phyloP scores from a whole-genome alignment of 2,888 invertebrate species.

The Lamellibrachia satsuma region DNA sequence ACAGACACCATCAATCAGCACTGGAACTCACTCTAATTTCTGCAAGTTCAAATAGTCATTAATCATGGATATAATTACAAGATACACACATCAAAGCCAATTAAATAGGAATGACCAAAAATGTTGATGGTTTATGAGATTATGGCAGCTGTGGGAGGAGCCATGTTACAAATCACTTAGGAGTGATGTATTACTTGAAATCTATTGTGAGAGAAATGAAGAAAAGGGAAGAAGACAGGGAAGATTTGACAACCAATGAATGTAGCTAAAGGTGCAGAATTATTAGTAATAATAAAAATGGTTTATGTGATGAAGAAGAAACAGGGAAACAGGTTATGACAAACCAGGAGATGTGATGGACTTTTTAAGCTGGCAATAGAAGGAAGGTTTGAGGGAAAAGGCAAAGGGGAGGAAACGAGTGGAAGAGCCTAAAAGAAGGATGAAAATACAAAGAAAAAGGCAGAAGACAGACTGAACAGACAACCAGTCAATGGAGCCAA shows the following conservation, averaged over 20 bases:
- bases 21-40: not conserved
- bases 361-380: not conserved
- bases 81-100: conserved; percentile 17
- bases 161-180: not conserved
- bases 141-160: not conserved
- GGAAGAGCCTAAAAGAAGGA: not conserved
- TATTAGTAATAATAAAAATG: not conserved
- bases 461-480: not conserved
- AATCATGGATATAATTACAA: not conserved
- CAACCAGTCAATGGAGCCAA: not conserved
- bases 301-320: not conserved
- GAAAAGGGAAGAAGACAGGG: not conserved
- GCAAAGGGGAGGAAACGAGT: not conserved
- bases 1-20: not conserved
- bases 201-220: not conserved
- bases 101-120: not conserved
- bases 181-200: not conserved
- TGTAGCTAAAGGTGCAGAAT: too few species aligned
- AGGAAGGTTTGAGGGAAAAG: not conserved
- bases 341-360: not conserved
- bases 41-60: conserved; percentile 17
- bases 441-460: not conserved
- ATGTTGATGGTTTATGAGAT: not conserved
- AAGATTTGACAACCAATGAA: too few species aligned
- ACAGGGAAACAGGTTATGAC: not conserved